Evolutionary conservation across 2,797 vertebrate species (phyloP).

Genomic region (Macrochelys suwanniensis): DNA sequence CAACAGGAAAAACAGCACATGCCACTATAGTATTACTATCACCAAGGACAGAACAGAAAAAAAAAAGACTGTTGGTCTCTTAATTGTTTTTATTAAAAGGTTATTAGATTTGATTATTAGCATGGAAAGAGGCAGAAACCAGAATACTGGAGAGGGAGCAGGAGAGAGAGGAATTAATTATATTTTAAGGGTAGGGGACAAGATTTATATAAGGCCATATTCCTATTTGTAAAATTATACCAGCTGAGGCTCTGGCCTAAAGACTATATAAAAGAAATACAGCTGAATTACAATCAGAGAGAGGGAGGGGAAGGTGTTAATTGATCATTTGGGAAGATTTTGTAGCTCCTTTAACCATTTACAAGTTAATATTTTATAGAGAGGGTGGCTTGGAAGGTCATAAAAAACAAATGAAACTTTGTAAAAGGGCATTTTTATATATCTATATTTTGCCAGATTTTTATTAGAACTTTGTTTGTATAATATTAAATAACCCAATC

Average conservation of each 20-base stretch:
- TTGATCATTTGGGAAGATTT: background rate
- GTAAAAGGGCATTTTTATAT: background rate
- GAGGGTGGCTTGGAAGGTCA: background rate
- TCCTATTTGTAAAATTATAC: background rate
- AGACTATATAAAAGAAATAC: background rate
- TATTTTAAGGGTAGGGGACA: background rate
- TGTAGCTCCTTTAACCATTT: background rate
- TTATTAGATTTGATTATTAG: background rate
- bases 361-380: background rate
- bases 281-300: background rate
- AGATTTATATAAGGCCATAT: background rate
- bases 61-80: background rate
- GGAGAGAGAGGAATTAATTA: background rate
- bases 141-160: background rate
- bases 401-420: slow-evolving; percentile 5
- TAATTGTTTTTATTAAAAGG: background rate
- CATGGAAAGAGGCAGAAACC: background rate
- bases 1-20: background rate
- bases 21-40: background rate
- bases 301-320: background rate
- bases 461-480: background rate
- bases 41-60: background rate
- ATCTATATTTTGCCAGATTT: slow-evolving; percentile 1
- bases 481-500: background rate
- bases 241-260: background rate